These are phyloP conservation scores for Ahaetulla prasina DNA, from an alignment of 2,113 vertebrate genomes.

Conservation along the genomic window DNA sequence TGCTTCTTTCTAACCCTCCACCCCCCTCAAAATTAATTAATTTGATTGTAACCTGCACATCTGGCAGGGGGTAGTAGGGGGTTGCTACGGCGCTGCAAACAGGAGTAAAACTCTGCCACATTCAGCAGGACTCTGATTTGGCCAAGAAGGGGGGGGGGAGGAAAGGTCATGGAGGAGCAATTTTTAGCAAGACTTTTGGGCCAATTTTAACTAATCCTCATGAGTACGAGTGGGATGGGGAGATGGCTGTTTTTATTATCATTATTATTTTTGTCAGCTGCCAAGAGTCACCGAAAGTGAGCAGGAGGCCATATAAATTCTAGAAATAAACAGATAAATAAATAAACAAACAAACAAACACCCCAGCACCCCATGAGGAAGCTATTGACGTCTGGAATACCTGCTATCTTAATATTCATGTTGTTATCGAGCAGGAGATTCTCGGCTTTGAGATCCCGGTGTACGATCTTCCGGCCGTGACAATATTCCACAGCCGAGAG, in stretches of 20 bases:
- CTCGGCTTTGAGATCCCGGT: slow-evolving; percentile 95
- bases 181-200: not conserved
- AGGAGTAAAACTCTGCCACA: fast-evolving
- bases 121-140: not conserved
- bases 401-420: slow-evolving; percentile 99
- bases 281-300: too few species aligned
- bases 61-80: slow-evolving; percentile 4
- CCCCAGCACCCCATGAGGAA: not conserved
- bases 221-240: fast-evolving
- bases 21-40: slow-evolving; percentile 43
- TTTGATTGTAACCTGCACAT: slow-evolving; percentile 57
- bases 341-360: too few species aligned
- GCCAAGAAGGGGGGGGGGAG: not conserved
- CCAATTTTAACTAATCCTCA: not conserved
- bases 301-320: too few species aligned
- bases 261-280: too few species aligned
- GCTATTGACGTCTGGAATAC: slow-evolving; percentile 57
- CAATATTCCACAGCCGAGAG: slow-evolving; percentile 95
- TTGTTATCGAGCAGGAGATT: slow-evolving; percentile 92
- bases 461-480: slow-evolving; percentile 89
- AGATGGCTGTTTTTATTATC: too few species aligned
- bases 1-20: not conserved
- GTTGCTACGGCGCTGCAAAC: not conserved
- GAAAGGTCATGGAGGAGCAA: not conserved
- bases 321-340: too few species aligned